These are phyloP conservation scores for Conger conger DNA, from an alignment of 2,113 vertebrate species.

Conservation along the genomic window DNA sequence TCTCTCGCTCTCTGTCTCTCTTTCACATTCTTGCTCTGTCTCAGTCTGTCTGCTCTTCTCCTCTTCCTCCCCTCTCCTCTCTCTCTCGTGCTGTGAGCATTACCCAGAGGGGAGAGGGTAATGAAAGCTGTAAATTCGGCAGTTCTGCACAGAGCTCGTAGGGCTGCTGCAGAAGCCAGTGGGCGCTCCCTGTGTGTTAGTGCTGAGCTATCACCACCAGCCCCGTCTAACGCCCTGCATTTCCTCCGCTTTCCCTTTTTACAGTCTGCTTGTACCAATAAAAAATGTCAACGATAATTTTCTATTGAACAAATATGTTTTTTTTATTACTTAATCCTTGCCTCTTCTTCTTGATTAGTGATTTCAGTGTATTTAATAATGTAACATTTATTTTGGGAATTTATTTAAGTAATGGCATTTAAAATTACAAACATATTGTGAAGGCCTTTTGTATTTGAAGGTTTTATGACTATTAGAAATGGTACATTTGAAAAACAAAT, in stretches of 20 bases:
- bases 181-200: not conserved
- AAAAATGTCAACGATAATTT: too few species aligned
- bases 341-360: not conserved
- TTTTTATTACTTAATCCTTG: not conserved
- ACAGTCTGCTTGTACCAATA: too few species aligned
- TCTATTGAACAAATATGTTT: too few species aligned
- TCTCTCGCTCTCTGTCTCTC: not conserved
- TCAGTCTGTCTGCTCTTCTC: not conserved
- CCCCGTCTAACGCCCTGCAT: not conserved
- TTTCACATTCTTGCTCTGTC: not conserved
- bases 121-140: conserved; percentile 5
- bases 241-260: not conserved
- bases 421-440: not conserved
- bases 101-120: not conserved
- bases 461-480: not conserved
- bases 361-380: not conserved
- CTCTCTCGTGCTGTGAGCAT: not conserved
- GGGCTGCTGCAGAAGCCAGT: not conserved
- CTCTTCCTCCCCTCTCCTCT: not conserved
- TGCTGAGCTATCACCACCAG: not conserved
- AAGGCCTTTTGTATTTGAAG: not conserved
- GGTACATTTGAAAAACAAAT: not conserved
- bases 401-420: not conserved
- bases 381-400: not conserved
- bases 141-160: not conserved